Percentiles rank a stretch among this genome's conserved stretches.
Evolutionary conservation across 2,888 invertebrate genomes (phyloP).

Genomic region (Anaspis maculata): DNA sequence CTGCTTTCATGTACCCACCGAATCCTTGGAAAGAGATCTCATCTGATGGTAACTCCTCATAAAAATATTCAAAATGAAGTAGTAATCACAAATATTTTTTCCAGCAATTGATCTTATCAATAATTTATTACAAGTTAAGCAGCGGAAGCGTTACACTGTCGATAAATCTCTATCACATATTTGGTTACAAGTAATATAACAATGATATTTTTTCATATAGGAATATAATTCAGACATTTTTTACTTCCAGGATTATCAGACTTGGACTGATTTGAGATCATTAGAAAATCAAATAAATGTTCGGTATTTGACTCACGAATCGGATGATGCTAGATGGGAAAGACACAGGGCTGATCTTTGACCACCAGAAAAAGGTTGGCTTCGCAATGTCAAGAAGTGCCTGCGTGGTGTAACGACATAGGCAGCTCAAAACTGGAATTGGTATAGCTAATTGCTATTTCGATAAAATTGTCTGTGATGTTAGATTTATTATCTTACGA

Average conservation of each 20-base stretch:
- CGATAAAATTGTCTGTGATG: constrained; percentile 12
- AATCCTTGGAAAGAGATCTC: constrained; percentile 97
- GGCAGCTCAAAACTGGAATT: constrained; percentile 14
- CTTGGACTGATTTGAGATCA: constrained; percentile 88
- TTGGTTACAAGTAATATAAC: constrained; percentile 80
- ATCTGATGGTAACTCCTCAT: constrained; percentile 57
- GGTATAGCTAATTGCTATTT: constrained; percentile 5
- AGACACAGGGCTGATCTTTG: constrained; percentile 40
- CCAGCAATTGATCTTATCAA: constrained; percentile 95
- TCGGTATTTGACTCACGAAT: constrained; percentile 84
- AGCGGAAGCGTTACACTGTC: constrained; percentile 88
- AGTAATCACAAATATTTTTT: constrained; percentile 3
- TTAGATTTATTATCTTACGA: constrained; percentile 3
- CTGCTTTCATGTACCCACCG: constrained; percentile 99
- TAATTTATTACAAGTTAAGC: constrained; percentile 94
- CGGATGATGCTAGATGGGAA: constrained; percentile 88
- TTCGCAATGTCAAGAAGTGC: constrained; percentile 41
- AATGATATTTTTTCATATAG: constrained; percentile 2
- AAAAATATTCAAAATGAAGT: constrained; percentile 5
- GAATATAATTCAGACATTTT: no score
- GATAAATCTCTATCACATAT: constrained; percentile 92
- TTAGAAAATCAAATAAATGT: constrained; percentile 68
- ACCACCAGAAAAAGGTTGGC: constrained; percentile 46
- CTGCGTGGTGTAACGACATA: constrained; percentile 36
- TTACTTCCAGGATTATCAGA: constrained; percentile 68